These are phyloP conservation scores for Syngnathus scovelli DNA, from an alignment of 2,113 vertebrate species.

Conservation along the genomic window DNA sequence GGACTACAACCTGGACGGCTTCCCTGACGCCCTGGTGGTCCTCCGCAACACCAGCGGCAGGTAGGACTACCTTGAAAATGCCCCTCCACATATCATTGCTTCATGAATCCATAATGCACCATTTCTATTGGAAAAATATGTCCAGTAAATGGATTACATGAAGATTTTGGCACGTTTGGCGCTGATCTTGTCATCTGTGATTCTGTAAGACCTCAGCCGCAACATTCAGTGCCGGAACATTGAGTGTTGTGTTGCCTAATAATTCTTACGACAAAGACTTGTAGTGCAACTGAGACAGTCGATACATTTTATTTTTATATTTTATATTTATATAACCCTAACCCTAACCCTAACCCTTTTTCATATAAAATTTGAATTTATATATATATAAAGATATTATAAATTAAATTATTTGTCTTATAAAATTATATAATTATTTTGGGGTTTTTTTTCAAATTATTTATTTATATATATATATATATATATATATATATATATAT, in stretches of 20 bases:
- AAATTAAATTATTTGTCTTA: neutral
- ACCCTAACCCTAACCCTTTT: no score
- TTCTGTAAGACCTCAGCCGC: neutral
- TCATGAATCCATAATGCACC: no score
- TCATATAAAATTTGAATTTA: neutral
- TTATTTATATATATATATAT: no score
- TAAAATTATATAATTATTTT: neutral
- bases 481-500: no score
- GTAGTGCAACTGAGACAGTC: neutral
- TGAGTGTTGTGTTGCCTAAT: neutral
- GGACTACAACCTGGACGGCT: conserved; percentile 98
- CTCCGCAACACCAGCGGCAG: conserved; percentile 84
- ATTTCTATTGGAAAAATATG: neutral
- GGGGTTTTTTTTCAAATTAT: neutral
- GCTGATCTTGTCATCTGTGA: neutral
- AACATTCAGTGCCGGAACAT: neutral
- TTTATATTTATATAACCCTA: no score
- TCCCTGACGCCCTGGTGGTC: conserved; percentile 89
- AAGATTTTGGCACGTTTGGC: neutral
- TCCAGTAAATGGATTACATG: neutral
- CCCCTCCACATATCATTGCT: neutral
- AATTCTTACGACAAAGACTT: neutral
- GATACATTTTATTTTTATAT: neutral
- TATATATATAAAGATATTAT: neutral
- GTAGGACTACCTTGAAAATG: conserved; percentile 58